Conservation (phyloP, 2,888 invertebrate species). For the Sminthurides aquaticus region DNA sequence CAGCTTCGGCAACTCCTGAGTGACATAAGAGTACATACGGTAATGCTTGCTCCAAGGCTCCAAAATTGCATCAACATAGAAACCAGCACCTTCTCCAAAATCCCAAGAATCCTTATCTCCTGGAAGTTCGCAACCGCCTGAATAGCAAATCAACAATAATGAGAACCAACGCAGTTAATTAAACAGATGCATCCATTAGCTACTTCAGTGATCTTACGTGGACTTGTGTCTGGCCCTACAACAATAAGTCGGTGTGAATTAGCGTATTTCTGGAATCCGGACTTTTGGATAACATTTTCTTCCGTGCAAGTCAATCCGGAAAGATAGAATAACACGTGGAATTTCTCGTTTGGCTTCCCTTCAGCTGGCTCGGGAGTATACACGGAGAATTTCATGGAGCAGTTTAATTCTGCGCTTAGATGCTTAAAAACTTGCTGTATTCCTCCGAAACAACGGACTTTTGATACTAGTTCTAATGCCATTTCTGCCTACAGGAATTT, state of each 20-base stretch:
- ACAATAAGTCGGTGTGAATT: conserved; percentile 76
- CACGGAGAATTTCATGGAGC: conserved; percentile 87
- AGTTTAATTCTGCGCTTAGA: conserved; percentile 63
- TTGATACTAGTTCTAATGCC: conserved; percentile 50
- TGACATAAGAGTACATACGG: conserved; percentile 91
- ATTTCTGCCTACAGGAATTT: too few relatives aligned
- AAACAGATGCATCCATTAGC: background rate
- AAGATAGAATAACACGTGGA: conserved; percentile 82
- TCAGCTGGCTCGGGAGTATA: conserved; percentile 71
- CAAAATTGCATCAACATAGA: conserved; percentile 84
- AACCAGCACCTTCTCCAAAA: conserved; percentile 91
- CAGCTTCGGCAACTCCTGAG: conserved; percentile 69
- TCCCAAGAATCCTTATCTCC: conserved; percentile 90
- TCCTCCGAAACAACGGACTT: conserved; percentile 71
- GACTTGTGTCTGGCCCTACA: conserved; percentile 93
- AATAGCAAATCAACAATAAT: background rate
- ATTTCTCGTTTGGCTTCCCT: conserved; percentile 50
- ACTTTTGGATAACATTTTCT: conserved; percentile 89
- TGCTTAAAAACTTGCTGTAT: conserved; percentile 65
- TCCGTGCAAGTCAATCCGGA: conserved; percentile 91
- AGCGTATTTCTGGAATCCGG: conserved; percentile 89
- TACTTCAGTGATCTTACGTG: conserved; percentile 50
- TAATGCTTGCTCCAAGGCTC: conserved; percentile 91
- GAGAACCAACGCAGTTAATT: background rate
- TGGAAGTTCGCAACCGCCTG: conserved; percentile 60